A percentile compares a stretch with the other conserved stretches of the same genome.
Evolutionary conservation across 1,140 invertebrate genomes (phyloP).

Genomic region (Drosophila arawakana): DNA sequence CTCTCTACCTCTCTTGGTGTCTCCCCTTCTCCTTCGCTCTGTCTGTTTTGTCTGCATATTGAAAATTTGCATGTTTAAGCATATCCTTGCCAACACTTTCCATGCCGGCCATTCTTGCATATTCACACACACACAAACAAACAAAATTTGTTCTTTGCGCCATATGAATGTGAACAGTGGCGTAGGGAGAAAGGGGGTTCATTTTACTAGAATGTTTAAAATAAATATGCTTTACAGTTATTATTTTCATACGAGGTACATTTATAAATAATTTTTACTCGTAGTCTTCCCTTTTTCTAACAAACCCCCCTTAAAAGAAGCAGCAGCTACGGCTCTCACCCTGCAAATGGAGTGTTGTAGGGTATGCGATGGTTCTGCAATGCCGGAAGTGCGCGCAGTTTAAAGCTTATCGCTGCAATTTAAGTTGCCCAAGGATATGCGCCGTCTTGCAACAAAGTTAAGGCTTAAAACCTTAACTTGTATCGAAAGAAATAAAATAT

Average conservation of each 20-base stretch:
- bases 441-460: constrained; percentile 21
- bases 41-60: constrained; percentile 79
- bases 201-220: too few relatives aligned
- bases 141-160: constrained; percentile 1
- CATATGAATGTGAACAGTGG: constrained; percentile 5
- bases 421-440: constrained; percentile 64
- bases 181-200: neutral
- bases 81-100: constrained; percentile 82
- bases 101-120: constrained; percentile 56
- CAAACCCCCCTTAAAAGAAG: neutral
- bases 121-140: neutral
- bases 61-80: constrained; percentile 83
- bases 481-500: constrained; percentile 63
- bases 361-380: constrained; percentile 28
- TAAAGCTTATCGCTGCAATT: constrained; percentile 83
- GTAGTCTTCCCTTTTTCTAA: too few relatives aligned
- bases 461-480: neutral
- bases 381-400: constrained; percentile 76
- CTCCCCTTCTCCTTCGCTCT: constrained; percentile 5
- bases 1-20: neutral
- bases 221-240: too few relatives aligned
- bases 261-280: too few relatives aligned
- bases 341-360: constrained; percentile 16
- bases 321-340: neutral
- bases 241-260: too few relatives aligned